phyloP scores from a whole-genome alignment of 2,888 invertebrate genomes.

The Salticus scenicus region DNA sequence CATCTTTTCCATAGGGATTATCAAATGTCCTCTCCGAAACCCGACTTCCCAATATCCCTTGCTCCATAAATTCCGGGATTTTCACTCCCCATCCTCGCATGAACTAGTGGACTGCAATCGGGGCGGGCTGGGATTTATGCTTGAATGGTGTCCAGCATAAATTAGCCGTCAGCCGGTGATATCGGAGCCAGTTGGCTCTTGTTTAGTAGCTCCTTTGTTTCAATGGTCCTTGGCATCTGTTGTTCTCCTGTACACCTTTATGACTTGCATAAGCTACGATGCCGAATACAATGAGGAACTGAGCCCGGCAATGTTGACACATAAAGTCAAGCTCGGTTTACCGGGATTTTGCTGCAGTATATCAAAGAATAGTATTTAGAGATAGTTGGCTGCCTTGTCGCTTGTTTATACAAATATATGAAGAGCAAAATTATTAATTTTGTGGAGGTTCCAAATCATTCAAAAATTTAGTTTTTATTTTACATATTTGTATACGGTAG shows the following conservation, averaged over 20 bases:
- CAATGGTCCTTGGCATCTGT: neutral
- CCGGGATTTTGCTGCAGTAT: too few relatives aligned
- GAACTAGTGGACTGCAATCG: neutral
- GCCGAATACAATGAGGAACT: neutral
- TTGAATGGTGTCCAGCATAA: conserved; percentile 53
- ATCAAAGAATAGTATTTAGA: too few relatives aligned
- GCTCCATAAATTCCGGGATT: neutral
- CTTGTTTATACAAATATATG: too few relatives aligned
- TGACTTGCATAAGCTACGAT: neutral
- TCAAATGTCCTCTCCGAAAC: neutral
- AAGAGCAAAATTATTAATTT: too few relatives aligned
- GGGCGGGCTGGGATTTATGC: neutral
- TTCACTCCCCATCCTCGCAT: neutral
- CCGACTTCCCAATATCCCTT: conserved; percentile 8
- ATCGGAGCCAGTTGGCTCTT: conserved; percentile 3
- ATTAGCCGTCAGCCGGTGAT: conserved; percentile 53
- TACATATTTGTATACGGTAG: too few relatives aligned
- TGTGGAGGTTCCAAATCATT: too few relatives aligned
- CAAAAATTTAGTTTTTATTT: too few relatives aligned
- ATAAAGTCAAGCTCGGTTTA: neutral
- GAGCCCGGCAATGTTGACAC: neutral
- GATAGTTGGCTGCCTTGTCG: too few relatives aligned
- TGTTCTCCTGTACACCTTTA: neutral
- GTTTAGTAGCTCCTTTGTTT: neutral
- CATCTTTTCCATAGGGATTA: neutral